phyloP scores from a whole-genome alignment of 2,113 vertebrate genomes.

The Aix galericulata region DNA sequence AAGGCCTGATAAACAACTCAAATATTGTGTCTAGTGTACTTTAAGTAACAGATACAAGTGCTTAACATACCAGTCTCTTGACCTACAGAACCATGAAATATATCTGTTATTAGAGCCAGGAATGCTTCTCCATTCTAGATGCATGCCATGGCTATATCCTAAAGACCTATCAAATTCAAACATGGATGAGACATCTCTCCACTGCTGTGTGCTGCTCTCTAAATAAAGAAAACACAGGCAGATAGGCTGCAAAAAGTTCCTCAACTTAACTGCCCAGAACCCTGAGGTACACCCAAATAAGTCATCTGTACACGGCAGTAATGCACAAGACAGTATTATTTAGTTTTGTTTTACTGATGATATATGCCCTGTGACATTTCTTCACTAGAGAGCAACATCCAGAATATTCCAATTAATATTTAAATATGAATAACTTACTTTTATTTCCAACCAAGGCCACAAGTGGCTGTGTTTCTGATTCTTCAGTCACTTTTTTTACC shows the following conservation, averaged over 20 bases:
- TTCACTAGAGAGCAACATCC: background rate
- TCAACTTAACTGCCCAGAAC: background rate
- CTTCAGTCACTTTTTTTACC: constrained; percentile 95
- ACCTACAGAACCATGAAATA: background rate
- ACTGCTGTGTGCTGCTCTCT: background rate
- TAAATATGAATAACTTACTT: constrained; percentile 83
- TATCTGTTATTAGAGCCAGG: background rate
- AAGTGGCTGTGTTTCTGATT: constrained; percentile 89
- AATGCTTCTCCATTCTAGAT: background rate
- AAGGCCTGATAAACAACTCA: background rate
- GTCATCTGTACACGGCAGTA: background rate
- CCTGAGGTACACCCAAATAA: background rate
- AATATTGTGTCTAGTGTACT: background rate
- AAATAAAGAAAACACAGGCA: background rate
- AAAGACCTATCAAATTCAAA: background rate
- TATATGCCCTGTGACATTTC: background rate
- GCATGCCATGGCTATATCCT: background rate
- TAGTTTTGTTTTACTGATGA: background rate
- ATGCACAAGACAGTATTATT: background rate
- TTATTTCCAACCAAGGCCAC: constrained; percentile 96
- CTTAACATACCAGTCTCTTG: background rate
- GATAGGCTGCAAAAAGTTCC: background rate
- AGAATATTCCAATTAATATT: background rate
- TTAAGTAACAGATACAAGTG: background rate
- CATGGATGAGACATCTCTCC: background rate